Evolutionary conservation across 2,113 vertebrate species (phyloP).

Genomic region (Copsychus sechellarum): DNA sequence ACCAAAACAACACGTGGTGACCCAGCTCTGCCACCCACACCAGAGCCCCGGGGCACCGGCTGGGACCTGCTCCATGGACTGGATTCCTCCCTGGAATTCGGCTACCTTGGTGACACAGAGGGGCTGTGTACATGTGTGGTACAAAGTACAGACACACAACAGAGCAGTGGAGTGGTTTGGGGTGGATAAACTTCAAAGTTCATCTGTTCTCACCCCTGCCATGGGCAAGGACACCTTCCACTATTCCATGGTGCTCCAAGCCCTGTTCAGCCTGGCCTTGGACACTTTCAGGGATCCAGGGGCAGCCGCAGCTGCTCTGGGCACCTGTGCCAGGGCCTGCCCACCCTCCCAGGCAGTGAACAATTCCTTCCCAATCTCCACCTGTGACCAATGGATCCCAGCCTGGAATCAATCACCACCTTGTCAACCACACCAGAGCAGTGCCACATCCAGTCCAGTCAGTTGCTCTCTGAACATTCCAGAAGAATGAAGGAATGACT

Average conservation of each 20-base stretch:
- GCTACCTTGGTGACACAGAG: neutral
- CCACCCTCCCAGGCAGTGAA: neutral
- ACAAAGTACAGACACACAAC: neutral
- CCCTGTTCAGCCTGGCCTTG: fast-evolving
- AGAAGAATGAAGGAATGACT: neutral
- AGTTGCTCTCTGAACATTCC: neutral
- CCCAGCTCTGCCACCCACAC: neutral
- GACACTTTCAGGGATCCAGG: neutral
- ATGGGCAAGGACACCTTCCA: neutral
- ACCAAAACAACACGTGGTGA: neutral
- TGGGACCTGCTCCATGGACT: neutral
- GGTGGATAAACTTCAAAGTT: too few species aligned
- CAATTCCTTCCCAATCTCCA: neutral
- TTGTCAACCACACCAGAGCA: neutral
- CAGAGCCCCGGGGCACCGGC: neutral
- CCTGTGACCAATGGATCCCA: too few species aligned
- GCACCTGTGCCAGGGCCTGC: neutral
- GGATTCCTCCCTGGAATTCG: neutral
- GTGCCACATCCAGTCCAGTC: neutral
- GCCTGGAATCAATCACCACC: neutral
- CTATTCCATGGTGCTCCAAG: neutral
- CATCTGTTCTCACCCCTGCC: neutral
- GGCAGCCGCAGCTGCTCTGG: neutral
- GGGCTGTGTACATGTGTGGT: neutral
- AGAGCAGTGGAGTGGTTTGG: neutral